Percentiles rank a stretch among this genome's conserved stretches.
These are phyloP conservation scores for Etheostoma spectabile DNA, from an alignment of 2,113 vertebrate species.

Conservation along the genomic window DNA sequence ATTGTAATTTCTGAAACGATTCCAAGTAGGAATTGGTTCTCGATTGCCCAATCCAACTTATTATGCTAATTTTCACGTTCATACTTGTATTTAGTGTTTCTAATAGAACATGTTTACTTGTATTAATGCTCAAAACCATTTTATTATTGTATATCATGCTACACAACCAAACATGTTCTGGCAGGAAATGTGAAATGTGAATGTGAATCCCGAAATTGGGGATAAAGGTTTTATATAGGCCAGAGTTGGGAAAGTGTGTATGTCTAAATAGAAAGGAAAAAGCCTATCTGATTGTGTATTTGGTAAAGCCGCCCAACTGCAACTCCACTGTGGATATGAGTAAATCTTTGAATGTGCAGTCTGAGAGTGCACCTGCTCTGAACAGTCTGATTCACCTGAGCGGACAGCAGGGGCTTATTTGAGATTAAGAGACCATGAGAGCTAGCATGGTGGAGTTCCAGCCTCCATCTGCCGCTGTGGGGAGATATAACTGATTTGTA, in stretches of 20 bases:
- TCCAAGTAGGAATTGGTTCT: too few species aligned
- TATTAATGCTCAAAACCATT: too few species aligned
- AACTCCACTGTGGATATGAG: background rate
- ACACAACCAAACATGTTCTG: too few species aligned
- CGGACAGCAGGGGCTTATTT: background rate
- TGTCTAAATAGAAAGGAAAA: background rate
- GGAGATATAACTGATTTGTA: conserved; percentile 23
- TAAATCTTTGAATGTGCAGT: background rate
- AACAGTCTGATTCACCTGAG: conserved; percentile 8
- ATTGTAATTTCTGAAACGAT: too few species aligned
- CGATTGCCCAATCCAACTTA: too few species aligned
- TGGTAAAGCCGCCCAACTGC: background rate
- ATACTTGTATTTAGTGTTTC: too few species aligned
- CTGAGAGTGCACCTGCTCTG: background rate
- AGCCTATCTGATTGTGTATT: background rate
- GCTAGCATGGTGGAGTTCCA: conserved; percentile 20
- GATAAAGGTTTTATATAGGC: background rate
- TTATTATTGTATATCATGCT: too few species aligned
- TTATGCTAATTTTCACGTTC: too few species aligned
- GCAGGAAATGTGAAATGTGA: too few species aligned
- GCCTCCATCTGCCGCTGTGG: conserved; percentile 1
- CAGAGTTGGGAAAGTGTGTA: background rate
- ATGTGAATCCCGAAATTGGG: too few species aligned
- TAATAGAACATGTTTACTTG: too few species aligned
- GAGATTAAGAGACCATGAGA: conserved; percentile 15